Base-by-base conservation (phyloP, 2,797 vertebrate species). In the Sphenopsis melanotis region DNA sequence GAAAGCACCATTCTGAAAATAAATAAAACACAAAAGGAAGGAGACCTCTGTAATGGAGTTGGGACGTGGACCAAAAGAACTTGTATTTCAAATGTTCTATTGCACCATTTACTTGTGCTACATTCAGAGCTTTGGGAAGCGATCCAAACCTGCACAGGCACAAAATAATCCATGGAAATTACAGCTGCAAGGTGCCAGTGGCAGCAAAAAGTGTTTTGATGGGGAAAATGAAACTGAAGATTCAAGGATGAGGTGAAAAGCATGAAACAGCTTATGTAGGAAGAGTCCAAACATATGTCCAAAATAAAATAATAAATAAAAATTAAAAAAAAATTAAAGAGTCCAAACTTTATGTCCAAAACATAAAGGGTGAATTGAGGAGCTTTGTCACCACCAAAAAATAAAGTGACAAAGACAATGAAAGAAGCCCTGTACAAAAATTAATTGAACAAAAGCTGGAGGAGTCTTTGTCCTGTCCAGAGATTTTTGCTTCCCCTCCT, bases 61-160 rank as follows among this genome's bases (percentile, higher is more conserved):
- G 81, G 91, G 89, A 70, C 30, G 24, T 2, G 47, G 30, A 93
- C 93, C 90, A 92, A 94, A 83, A 78, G 29, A 68, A 91, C 71
- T 93, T 92, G 78, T 82, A 82, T 91, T 96, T 85, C 49, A 47
- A 76, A 85, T 56, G 53, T 91, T 59, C 60, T 61, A 21, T 57
- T 76, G 57, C 56, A 83, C 63, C 4, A 0, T 91, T 91, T 42
- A 47, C 85, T 64, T 66, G 55, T 81, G 42, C 22, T 89, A 75
- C 50, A 65, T 50, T 93, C 83, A 79, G 66, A 81, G 64, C 42
- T 87, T 86, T 60, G 63, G 86, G 90, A 92, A 94, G 46, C 5
- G 46, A 77, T 84, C 83, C 93, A 95, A 84, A 93, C 34, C 70
- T 85, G 49, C 6, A 64, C 9, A 83, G 49, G 77, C 81, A 91